Conservation (phyloP, 2,797 vertebrate species). For the Lithobates sylvaticus region DNA sequence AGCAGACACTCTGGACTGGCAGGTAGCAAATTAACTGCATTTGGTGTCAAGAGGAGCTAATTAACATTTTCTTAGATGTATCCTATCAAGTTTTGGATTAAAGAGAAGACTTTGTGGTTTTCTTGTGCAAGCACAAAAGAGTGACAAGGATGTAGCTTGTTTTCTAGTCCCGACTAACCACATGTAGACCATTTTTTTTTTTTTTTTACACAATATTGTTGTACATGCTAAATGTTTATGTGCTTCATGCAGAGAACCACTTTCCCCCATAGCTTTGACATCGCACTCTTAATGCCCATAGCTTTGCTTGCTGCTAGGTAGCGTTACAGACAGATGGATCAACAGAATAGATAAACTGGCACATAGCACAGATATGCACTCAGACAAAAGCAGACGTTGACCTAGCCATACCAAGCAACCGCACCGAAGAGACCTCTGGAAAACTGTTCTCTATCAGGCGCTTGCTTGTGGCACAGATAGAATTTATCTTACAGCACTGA, state of each 20-base stretch:
- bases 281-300: slow-evolving; percentile 62
- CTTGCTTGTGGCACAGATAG: slow-evolving; percentile 72
- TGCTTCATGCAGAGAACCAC: slow-evolving; percentile 71
- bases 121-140: slow-evolving; percentile 75
- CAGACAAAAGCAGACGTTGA: slow-evolving; percentile 75
- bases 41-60: slow-evolving; percentile 81
- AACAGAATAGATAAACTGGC: slow-evolving; percentile 65
- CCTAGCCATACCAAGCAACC: slow-evolving; percentile 63
- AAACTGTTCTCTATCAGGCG: slow-evolving; percentile 69
- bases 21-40: slow-evolving; percentile 71
- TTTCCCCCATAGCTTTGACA: slow-evolving; percentile 66
- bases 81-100: slow-evolving; percentile 73
- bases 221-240: slow-evolving; percentile 72
- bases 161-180: slow-evolving; percentile 72
- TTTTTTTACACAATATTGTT: slow-evolving; percentile 74
- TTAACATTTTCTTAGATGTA: slow-evolving; percentile 84
- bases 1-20: slow-evolving; percentile 71
- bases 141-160: slow-evolving; percentile 66
- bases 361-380: slow-evolving; percentile 64
- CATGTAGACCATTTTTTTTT: slow-evolving; percentile 76
- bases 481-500: slow-evolving; percentile 74
- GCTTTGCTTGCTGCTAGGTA: slow-evolving; percentile 66
- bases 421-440: slow-evolving; percentile 65
- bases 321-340: slow-evolving; percentile 65
- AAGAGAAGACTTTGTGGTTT: slow-evolving; percentile 74